A percentile compares a stretch with the other conserved stretches of the same genome.
Evolutionary conservation across 2,888 invertebrate species (phyloP).

Genomic region (Melieria picta): DNA sequence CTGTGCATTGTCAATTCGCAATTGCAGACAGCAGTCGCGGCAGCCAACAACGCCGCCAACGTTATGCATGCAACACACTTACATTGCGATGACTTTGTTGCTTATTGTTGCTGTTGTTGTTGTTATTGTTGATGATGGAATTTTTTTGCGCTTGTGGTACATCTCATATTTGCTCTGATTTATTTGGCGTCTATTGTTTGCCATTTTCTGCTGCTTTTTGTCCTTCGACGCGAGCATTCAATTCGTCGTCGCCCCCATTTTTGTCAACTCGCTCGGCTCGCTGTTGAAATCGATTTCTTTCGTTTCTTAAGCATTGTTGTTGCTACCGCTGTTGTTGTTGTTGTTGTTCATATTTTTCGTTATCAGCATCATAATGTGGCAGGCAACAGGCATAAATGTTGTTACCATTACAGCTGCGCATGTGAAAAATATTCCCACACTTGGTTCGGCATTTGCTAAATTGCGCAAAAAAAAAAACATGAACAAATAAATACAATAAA

Average conservation of each 20-base stretch:
- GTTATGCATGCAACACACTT: background rate
- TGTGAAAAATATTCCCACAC: too few species aligned
- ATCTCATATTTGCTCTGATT: slow-evolving; percentile 53
- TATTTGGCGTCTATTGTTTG: slow-evolving; percentile 51
- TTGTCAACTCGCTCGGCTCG: background rate
- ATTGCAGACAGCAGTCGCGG: background rate
- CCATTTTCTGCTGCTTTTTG: slow-evolving; percentile 29
- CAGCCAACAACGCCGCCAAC: slow-evolving; percentile 7
- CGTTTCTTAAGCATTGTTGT: background rate
- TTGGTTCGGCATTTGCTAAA: too few species aligned
- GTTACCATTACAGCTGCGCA: too few species aligned
- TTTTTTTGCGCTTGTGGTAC: slow-evolving; percentile 19
- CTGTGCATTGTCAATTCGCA: too few species aligned
- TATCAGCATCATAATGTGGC: too few species aligned
- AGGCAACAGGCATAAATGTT: too few species aligned
- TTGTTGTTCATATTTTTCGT: background rate
- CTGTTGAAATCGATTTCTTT: too few species aligned
- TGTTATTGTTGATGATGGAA: background rate
- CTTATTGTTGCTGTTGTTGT: slow-evolving; percentile 11
- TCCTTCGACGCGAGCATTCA: too few species aligned
- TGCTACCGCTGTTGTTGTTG: background rate
- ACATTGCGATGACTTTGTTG: slow-evolving; percentile 3
- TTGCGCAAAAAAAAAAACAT: too few species aligned
- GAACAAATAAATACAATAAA: too few species aligned
- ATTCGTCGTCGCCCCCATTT: background rate